These are phyloP conservation scores for Diglossa cyanea DNA, from an alignment of 2,797 vertebrate genomes.

Conservation along the genomic window DNA sequence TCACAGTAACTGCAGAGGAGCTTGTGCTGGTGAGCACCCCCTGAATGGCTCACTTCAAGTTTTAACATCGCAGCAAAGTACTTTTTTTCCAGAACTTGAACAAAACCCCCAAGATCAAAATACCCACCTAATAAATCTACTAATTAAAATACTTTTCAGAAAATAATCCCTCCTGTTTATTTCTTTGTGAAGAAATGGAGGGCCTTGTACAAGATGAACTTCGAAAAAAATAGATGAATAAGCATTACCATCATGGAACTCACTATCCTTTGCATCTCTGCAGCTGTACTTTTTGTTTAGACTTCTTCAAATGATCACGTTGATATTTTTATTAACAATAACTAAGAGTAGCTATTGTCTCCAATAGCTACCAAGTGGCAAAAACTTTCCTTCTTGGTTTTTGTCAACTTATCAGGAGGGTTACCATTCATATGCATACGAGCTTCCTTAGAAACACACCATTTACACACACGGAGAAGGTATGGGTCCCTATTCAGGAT, in stretches of 20 bases:
- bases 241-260: background rate
- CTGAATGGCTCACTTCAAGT: background rate
- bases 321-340: background rate
- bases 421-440: background rate
- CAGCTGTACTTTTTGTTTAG: background rate
- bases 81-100: background rate
- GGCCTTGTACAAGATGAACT: background rate
- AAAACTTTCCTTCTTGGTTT: background rate
- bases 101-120: background rate
- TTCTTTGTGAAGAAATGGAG: background rate
- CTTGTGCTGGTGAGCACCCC: background rate
- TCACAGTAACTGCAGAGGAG: background rate
- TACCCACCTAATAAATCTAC: background rate
- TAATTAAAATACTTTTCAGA: background rate
- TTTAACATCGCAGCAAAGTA: background rate
- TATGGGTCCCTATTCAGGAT: background rate
- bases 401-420: background rate
- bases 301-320: background rate
- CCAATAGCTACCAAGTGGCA: background rate
- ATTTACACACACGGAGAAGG: fast-evolving
- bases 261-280: background rate
- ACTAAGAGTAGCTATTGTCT: background rate
- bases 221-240: background rate
- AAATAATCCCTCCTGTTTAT: background rate
- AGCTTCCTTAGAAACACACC: background rate